Evolutionary conservation across 2,797 vertebrate species (phyloP).

Genomic region (Cephalopachus bancanus): DNA sequence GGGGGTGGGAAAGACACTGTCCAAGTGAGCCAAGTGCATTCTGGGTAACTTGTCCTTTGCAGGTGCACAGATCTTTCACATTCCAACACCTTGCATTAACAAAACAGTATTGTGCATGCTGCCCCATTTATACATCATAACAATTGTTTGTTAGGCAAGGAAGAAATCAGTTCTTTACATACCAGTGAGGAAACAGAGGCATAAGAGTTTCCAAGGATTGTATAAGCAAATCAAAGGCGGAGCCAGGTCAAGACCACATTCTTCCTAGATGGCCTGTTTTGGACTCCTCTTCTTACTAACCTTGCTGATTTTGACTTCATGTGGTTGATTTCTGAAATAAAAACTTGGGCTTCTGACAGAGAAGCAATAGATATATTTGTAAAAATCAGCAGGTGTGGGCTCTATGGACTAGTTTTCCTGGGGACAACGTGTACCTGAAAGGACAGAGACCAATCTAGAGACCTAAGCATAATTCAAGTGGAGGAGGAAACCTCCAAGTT

Average conservation of each 20-base stretch:
- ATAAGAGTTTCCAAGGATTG: background rate
- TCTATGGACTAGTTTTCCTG: background rate
- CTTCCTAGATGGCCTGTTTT: too few relatives aligned
- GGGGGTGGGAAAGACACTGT: background rate
- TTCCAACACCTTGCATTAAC: background rate
- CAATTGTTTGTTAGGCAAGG: background rate
- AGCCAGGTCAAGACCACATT: background rate
- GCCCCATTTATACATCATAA: background rate
- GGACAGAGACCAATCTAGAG: too few relatives aligned
- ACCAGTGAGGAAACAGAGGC: background rate
- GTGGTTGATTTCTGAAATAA: background rate
- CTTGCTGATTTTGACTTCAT: background rate
- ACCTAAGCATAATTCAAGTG: background rate
- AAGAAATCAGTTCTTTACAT: background rate
- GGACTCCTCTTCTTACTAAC: background rate
- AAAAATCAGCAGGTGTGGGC: background rate
- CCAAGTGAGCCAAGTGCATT: too few relatives aligned
- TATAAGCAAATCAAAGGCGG: background rate
- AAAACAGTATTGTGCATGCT: accelerated
- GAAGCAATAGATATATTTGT: background rate
- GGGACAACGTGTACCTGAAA: background rate
- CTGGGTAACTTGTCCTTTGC: accelerated
- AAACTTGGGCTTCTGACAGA: background rate
- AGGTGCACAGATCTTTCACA: accelerated
- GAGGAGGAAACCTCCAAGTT: background rate